These are phyloP conservation scores for Rhea americana DNA, from an alignment of 2,113 vertebrate species.

Conservation along the genomic window DNA sequence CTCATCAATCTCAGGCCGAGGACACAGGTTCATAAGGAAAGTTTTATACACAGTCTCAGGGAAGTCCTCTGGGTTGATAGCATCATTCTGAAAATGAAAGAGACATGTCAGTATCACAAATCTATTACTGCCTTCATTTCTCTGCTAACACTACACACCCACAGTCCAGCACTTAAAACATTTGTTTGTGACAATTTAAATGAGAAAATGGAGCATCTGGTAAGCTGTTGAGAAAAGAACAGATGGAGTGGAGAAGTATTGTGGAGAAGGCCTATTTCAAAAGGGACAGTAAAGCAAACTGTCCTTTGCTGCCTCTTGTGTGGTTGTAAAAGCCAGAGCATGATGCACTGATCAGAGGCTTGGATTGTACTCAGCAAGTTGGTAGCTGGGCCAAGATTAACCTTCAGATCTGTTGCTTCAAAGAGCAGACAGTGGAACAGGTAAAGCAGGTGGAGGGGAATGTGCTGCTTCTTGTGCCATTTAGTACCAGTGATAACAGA, in stretches of 20 bases:
- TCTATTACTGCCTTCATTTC: neutral
- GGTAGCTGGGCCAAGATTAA: neutral
- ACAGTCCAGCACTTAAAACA: neutral
- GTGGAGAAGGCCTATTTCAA: neutral
- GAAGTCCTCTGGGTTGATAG: constrained; percentile 95
- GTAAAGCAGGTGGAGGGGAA: neutral
- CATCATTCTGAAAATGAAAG: constrained; percentile 82
- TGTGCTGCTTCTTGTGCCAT: neutral
- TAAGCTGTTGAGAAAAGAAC: neutral
- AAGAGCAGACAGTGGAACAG: neutral
- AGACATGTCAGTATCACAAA: neutral
- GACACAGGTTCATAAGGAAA: constrained; percentile 90
- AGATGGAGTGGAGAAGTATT: neutral
- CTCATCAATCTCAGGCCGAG: constrained; percentile 92
- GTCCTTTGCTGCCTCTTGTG: neutral
- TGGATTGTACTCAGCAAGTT: neutral
- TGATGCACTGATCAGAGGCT: neutral
- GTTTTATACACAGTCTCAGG: constrained; percentile 88
- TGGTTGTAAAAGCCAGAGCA: neutral
- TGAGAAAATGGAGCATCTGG: neutral
- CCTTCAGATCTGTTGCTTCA: neutral
- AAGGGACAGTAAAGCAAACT: neutral
- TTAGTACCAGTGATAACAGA: neutral
- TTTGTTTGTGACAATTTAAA: neutral
- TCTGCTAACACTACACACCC: neutral